phyloP scores from a whole-genome alignment of 2,797 vertebrate species.

The Brachyrhaphis roseni region DNA sequence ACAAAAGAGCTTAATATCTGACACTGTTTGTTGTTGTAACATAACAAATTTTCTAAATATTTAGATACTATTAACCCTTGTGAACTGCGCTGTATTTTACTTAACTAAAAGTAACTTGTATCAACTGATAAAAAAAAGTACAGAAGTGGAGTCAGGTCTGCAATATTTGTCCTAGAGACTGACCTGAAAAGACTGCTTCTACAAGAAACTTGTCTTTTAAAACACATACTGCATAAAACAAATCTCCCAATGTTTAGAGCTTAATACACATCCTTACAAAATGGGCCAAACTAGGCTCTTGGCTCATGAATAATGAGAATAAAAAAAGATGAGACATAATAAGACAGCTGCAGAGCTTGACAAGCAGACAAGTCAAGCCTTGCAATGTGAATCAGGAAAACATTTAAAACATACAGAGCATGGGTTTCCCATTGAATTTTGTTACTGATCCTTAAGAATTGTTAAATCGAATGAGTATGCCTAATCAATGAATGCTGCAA shows the following conservation, averaged over 20 bases:
- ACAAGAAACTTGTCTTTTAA: not conserved
- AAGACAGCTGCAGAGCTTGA: not conserved
- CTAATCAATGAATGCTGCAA: not conserved
- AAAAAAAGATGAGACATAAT: not conserved
- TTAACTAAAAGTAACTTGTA: not conserved
- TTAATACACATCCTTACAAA: not conserved
- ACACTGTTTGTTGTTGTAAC: not conserved
- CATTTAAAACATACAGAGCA: not conserved
- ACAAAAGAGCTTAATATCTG: not conserved
- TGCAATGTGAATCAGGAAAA: not conserved
- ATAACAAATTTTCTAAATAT: not conserved
- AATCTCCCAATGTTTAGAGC: not conserved
- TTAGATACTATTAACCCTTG: not conserved
- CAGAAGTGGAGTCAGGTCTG: not conserved
- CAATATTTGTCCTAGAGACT: not conserved
- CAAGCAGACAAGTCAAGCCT: not conserved
- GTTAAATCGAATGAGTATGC: not conserved
- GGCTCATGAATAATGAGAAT: not conserved
- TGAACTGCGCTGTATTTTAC: not conserved
- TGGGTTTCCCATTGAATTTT: not conserved
- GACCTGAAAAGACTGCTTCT: not conserved
- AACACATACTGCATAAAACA: not conserved
- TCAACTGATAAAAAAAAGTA: not conserved
- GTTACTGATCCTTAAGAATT: not conserved
- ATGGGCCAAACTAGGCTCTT: not conserved